Evolutionary conservation across 2,888 invertebrate species (phyloP), one percentile per base, ranked within the genome.

Genomic region (Plebejus argus): DNA sequence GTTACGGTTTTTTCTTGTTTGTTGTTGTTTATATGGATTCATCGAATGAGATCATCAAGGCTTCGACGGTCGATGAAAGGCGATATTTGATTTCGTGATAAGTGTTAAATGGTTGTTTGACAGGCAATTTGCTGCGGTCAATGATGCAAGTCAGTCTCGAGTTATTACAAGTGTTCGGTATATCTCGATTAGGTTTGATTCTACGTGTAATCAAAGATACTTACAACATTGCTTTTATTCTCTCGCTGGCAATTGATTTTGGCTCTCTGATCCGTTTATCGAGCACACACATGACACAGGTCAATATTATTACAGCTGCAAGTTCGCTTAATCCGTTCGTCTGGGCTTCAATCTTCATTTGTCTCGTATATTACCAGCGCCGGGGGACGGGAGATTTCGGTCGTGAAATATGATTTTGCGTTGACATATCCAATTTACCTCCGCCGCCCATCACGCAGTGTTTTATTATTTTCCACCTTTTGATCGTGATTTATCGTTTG

Each of bases 381-480:
- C 66, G 66, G 76, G 28, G 70, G 78, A 79, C 77, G 58, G 76
- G 58, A 78, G 35, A 77, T 80, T 79, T 80, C 35, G 76, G 70
- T 61, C 56, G 70, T 80, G 72, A 80, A 77, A 78, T 78, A 80
- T 79, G 56, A 76, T 78, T 78, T 76, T n/a, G 20, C 20, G 35
- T 56, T 76, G 78, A 78, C 80, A 78, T 77, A 56, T 71, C 56
- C 77, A 76, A 77, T 77, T 77, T 45, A 20, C n/a, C 70, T 20
- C 15, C 58, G 18, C 28, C 49, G 58, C 35, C 53, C 53, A 56
- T 70, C 70, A 70, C 7, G 6, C 20, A 18, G 18, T 71, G 8
- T 39, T 71, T 71, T 39, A 39, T 74, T 74, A 53, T 74, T 49
- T 49, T 53, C 53, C 74, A 49, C 28, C 1, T 53, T 23, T 53